These are phyloP conservation scores for Latheticus oryzae DNA, from an alignment of 2,888 invertebrate genomes.

Conservation along the genomic window DNA sequence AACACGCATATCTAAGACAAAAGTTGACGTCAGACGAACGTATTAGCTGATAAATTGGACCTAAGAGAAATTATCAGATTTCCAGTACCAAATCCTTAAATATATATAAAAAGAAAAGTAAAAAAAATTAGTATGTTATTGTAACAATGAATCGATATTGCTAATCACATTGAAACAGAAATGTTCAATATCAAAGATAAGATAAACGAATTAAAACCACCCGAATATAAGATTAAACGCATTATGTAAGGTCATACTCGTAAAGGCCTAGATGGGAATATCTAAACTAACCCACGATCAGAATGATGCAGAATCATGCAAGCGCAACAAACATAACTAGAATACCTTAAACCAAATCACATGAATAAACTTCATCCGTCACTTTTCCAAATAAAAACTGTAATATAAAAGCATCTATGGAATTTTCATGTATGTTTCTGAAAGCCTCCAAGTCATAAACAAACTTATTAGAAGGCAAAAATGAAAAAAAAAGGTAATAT, in stretches of 20 bases:
- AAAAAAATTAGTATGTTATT: too few species aligned
- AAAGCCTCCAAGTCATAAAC: slow-evolving; percentile 15
- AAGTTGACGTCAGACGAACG: slow-evolving; percentile 3
- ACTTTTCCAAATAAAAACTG: slow-evolving; percentile 5
- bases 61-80: too few species aligned
- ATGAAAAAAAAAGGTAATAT: slow-evolving; percentile 26
- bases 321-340: too few species aligned
- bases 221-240: slow-evolving; percentile 19
- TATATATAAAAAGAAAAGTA: too few species aligned
- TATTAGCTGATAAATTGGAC: too few species aligned
- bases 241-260: slow-evolving; percentile 22
- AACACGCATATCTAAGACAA: slow-evolving; percentile 9
- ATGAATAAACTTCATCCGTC: too few species aligned
- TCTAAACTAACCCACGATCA: slow-evolving; percentile 1
- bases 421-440: slow-evolving; percentile 4
- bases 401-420: slow-evolving; percentile 7
- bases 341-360: too few species aligned
- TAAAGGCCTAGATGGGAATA: slow-evolving; percentile 5
- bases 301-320: too few species aligned
- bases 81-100: too few species aligned
- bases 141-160: slow-evolving; percentile 11
- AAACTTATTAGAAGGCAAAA: slow-evolving; percentile 2
- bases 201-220: slow-evolving; percentile 1
- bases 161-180: slow-evolving; percentile 1
- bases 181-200: slow-evolving; percentile 5